Evolutionary conservation across 2,888 invertebrate species (phyloP).

Genomic region (Drosophila tripunctata): DNA sequence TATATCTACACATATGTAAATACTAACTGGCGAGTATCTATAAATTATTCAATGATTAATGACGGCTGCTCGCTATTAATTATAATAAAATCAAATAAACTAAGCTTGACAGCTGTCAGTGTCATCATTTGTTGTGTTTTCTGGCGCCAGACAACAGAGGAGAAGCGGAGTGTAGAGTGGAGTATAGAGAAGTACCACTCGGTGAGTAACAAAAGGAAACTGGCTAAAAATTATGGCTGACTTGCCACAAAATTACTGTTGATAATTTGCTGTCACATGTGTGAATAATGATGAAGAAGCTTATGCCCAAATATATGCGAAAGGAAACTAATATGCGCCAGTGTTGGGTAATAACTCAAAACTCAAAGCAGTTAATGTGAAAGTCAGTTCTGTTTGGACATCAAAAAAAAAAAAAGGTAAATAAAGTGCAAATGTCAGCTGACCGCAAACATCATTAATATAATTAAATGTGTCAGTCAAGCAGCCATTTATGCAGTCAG

Average conservation of each 20-base stretch:
- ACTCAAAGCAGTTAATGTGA: conserved; percentile 40
- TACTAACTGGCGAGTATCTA: conserved; percentile 44
- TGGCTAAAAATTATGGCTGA: conserved; percentile 33
- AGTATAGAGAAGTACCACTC: too few relatives aligned
- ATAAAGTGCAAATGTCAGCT: conserved; percentile 82
- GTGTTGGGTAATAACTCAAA: conserved; percentile 49
- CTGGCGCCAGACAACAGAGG: too few relatives aligned
- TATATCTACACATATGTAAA: conserved; percentile 43
- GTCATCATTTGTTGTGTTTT: conserved; percentile 66
- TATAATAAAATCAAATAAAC: conserved; percentile 83
- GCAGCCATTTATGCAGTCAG: conserved; percentile 74
- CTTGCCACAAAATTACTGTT: conserved; percentile 62
- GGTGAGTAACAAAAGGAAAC: conserved; percentile 28
- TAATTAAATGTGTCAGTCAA: conserved; percentile 82
- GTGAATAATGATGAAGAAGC: conserved; percentile 69
- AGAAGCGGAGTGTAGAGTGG: too few relatives aligned
- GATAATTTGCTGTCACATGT: conserved; percentile 81
- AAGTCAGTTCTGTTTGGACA: conserved; percentile 45
- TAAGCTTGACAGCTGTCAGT: conserved; percentile 82
- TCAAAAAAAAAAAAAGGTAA: conserved; percentile 43
- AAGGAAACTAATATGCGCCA: conserved; percentile 38
- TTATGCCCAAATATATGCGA: conserved; percentile 31
- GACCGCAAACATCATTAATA: conserved; percentile 81
- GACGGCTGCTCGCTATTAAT: conserved; percentile 80
- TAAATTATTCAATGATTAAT: conserved; percentile 82